Evolutionary conservation across 1,140 invertebrate species (phyloP).

Genomic region (Mamestra configurata): DNA sequence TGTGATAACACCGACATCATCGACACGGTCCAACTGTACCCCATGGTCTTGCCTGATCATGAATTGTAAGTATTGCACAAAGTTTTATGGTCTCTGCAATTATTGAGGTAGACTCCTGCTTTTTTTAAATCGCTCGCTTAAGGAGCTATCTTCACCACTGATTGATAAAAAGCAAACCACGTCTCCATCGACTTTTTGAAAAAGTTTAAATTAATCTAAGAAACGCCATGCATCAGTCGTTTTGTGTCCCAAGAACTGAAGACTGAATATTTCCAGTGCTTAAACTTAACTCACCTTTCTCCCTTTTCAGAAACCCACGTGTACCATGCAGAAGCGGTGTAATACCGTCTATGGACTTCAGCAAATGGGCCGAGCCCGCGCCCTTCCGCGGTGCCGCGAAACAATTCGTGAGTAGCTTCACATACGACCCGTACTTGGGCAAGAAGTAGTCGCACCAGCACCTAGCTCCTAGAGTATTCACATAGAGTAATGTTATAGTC

Average conservation of each 20-base stretch:
- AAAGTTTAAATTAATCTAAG: too few relatives aligned
- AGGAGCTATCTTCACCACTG: too few relatives aligned
- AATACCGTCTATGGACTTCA: slow-evolving; percentile 94
- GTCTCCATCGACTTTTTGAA: too few relatives aligned
- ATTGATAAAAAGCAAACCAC: too few relatives aligned
- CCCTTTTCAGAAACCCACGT: slow-evolving; percentile 93
- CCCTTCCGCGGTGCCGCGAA: slow-evolving; percentile 86
- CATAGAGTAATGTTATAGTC: slow-evolving; percentile 44
- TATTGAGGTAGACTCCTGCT: too few relatives aligned
- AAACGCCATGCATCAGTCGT: neutral
- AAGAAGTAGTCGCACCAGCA: slow-evolving; percentile 86
- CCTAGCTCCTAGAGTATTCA: slow-evolving; percentile 56
- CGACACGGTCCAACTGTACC: slow-evolving; percentile 97
- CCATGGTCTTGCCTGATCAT: slow-evolving; percentile 97
- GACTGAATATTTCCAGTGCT: too few relatives aligned
- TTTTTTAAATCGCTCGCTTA: too few relatives aligned
- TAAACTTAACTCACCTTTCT: slow-evolving; percentile 21
- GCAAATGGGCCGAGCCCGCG: slow-evolving; percentile 94
- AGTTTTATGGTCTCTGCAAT: too few relatives aligned
- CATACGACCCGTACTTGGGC: slow-evolving; percentile 88
- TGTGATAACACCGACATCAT: slow-evolving; percentile 98
- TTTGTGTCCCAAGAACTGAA: too few relatives aligned
- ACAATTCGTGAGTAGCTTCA: slow-evolving; percentile 91
- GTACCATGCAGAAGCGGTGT: slow-evolving; percentile 96
- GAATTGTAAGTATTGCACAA: slow-evolving; percentile 92